Base-by-base conservation (phyloP, 1,140 invertebrate species). In the Temnothorax nylanderi region DNA sequence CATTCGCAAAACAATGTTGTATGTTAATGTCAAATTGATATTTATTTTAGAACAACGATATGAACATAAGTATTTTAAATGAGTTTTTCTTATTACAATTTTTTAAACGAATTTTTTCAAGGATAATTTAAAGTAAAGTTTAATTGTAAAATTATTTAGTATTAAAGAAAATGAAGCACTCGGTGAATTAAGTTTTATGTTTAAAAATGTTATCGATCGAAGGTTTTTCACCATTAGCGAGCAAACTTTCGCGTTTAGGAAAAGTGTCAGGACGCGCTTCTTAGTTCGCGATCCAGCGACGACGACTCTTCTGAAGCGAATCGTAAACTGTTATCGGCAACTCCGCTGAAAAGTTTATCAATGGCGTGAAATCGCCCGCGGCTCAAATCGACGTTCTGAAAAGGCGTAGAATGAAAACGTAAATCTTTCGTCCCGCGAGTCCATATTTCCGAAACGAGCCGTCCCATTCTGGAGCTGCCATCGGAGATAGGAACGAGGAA, bases 401-500 rank as follows among this genome's bases (percentile, higher is more conserved):
- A 87, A 54, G 88, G 18, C 51, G 26, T n/a, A 60, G 85, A 80
- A 49, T 32, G 71, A 34, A 69, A 74, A 26, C 11, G 58, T 65
- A 54, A 64, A 72, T 62, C 76, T 51, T 41, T 18, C 49, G 56
- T 21, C 51, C 56, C 21, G 44, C 86, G 75, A 58, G 51, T 78
- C 75, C 76, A 90, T 90, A 90, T 86, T 91, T 90, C 74, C 64
- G 82, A 74, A 81, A 75, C 56, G 77, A 82, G 65, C 81, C 62
- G 65, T 85, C 56, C 90, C 56, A 85, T 87, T 90, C 62, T 64
- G 49, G 58, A 60, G 56, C 34, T 60, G 71, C n/a, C 67, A 11
- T 69, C 51, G 47, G 51, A 65, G 62, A 75, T 75, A 65, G 78
- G 80, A 92, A 90, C 69, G 41, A 88, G 91, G 90, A 91, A 91